These are phyloP conservation scores for Drosophila cardini DNA, from an alignment of 1,140 invertebrate species.

Conservation along the genomic window DNA sequence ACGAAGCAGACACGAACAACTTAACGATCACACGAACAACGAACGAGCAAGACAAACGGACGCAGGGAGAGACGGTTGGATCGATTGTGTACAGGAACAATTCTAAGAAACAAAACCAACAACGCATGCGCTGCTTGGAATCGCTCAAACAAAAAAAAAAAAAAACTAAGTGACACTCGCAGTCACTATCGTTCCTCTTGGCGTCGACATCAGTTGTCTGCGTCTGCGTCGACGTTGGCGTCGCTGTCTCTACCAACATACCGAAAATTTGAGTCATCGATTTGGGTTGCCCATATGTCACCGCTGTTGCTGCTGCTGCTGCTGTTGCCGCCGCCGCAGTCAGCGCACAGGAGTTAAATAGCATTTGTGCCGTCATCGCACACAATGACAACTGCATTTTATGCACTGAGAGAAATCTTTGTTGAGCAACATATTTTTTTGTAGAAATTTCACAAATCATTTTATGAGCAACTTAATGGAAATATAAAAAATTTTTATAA, in stretches of 20 bases:
- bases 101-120: slow-evolving; percentile 48
- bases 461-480: too few species aligned
- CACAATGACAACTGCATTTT: slow-evolving; percentile 4
- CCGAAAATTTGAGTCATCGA: slow-evolving; percentile 33
- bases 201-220: background rate
- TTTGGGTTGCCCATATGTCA: slow-evolving; percentile 32
- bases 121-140: slow-evolving; percentile 34
- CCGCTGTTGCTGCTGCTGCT: slow-evolving; percentile 2
- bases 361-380: slow-evolving; percentile 29
- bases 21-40: slow-evolving; percentile 3
- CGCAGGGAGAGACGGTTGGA: slow-evolving; percentile 9
- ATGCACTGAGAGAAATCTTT: slow-evolving; percentile 32
- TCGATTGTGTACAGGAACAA: slow-evolving; percentile 29
- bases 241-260: slow-evolving; percentile 11
- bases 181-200: slow-evolving; percentile 12
- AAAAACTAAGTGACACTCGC: slow-evolving; percentile 5
- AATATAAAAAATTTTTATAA: too few species aligned
- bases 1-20: slow-evolving; percentile 3
- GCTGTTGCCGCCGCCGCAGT: background rate
- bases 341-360: slow-evolving; percentile 24
- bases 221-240: background rate
- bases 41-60: background rate
- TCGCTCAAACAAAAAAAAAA: too few species aligned
- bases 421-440: too few species aligned
- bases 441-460: too few species aligned